Percentiles rank a stretch among this genome's conserved stretches.
Conservation (phyloP, 2,888 invertebrate genomes). For the Zaprionus lineosus region DNA sequence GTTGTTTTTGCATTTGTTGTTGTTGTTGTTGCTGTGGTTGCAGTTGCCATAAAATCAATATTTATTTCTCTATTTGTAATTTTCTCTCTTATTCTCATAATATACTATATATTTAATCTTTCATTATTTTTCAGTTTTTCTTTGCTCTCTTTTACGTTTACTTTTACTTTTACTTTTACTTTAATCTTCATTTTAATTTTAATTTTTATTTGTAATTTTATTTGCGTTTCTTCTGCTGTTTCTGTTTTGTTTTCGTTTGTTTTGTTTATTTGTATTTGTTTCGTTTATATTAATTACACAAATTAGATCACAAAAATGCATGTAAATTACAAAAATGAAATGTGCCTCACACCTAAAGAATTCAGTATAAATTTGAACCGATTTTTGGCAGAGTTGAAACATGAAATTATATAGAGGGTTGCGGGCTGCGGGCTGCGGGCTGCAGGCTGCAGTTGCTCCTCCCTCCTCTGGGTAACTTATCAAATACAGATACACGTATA, state of each 20-base stretch:
- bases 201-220: slow-evolving; percentile 46
- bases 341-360: slow-evolving; percentile 55
- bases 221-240: slow-evolving; percentile 48
- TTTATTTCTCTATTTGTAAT: slow-evolving; percentile 30
- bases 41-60: slow-evolving; percentile 68
- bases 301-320: slow-evolving; percentile 80
- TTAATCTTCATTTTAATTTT: too few relatives aligned
- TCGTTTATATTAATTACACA: slow-evolving; percentile 78
- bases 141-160: too few relatives aligned
- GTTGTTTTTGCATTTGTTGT: too few relatives aligned
- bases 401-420: too few relatives aligned
- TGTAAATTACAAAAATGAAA: slow-evolving; percentile 76
- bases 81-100: slow-evolving; percentile 44
- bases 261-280: slow-evolving; percentile 50
- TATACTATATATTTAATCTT: slow-evolving; percentile 33
- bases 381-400: slow-evolving; percentile 38
- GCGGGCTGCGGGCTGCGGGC: too few relatives aligned
- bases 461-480: slow-evolving; percentile 29
- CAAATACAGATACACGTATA: too few relatives aligned
- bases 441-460: too few relatives aligned
- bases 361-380: slow-evolving; percentile 30
- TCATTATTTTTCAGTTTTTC: too few relatives aligned
- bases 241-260: slow-evolving; percentile 42
- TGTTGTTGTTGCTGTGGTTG: too few relatives aligned
- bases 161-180: too few relatives aligned